These are phyloP conservation scores for Drosophila falleni DNA, from an alignment of 2,888 invertebrate genomes.

Conservation along the genomic window DNA sequence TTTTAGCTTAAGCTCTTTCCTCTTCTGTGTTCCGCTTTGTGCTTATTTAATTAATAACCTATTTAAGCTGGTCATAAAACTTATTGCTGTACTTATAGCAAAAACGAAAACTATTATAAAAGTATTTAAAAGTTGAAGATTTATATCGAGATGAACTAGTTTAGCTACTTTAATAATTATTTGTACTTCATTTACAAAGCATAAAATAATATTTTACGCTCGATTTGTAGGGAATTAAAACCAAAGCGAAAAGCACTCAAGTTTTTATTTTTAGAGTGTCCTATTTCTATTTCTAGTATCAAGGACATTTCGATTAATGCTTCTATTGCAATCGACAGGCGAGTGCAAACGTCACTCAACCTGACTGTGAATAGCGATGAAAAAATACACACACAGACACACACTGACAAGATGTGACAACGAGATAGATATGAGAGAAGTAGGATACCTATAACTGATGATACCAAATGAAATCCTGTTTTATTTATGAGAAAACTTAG, in stretches of 20 bases:
- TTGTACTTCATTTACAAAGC: background rate
- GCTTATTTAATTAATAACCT: constrained; percentile 47
- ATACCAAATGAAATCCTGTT: background rate
- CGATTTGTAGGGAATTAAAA: background rate
- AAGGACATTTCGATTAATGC: constrained; percentile 43
- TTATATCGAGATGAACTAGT: background rate
- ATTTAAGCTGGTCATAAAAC: constrained; percentile 16
- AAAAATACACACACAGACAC: constrained; percentile 12
- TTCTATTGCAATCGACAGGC: constrained; percentile 44
- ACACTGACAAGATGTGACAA: no score
- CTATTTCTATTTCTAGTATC: constrained; percentile 26
- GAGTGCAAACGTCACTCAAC: constrained; percentile 44
- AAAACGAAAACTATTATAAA: constrained; percentile 3
- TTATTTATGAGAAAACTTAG: background rate
- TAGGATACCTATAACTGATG: background rate
- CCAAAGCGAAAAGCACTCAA: constrained; percentile 27
- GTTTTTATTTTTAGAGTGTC: constrained; percentile 24
- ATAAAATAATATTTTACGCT: background rate
- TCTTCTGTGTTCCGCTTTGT: constrained; percentile 3
- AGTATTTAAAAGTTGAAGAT: constrained; percentile 1
- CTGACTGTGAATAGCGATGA: constrained; percentile 28
- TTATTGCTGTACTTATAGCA: constrained; percentile 9
- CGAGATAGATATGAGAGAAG: background rate
- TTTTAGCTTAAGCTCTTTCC: background rate
- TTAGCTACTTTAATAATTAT: background rate